A percentile compares a stretch with the other conserved stretches of the same genome.
Evolutionary conservation across 1,140 invertebrate genomes (phyloP).

Genomic region (Rhizoglyphus robini): DNA sequence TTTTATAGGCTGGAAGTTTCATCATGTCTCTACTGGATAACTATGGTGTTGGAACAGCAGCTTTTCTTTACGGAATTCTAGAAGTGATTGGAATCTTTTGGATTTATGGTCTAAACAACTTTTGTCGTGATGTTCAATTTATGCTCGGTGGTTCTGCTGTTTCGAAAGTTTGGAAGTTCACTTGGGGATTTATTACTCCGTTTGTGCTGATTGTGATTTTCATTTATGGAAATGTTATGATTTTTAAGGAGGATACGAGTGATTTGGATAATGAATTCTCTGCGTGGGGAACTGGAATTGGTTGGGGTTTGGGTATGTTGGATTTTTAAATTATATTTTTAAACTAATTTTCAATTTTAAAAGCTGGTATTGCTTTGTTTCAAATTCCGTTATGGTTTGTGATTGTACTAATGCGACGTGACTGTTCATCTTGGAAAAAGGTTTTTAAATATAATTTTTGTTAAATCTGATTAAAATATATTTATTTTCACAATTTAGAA

Average conservation of each 20-base stretch:
- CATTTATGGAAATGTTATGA: constrained; percentile 27
- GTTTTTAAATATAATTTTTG: neutral
- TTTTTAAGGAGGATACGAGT: neutral
- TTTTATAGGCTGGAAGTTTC: constrained; percentile 74
- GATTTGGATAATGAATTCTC: neutral
- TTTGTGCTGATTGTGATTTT: constrained; percentile 45
- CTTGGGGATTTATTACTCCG: constrained; percentile 59
- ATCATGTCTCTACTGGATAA: constrained; percentile 68
- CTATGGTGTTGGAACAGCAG: constrained; percentile 64
- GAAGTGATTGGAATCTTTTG: constrained; percentile 55
- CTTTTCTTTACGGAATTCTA: constrained; percentile 54
- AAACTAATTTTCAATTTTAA: no score
- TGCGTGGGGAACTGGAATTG: constrained; percentile 21
- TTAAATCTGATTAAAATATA: neutral
- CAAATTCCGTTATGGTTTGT: constrained; percentile 25
- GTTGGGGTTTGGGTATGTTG: constrained; percentile 20
- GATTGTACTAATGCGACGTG: neutral
- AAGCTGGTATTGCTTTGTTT: constrained; percentile 8
- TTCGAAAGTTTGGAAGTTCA: constrained; percentile 58
- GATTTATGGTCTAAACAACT: constrained; percentile 56
- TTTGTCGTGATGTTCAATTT: constrained; percentile 57
- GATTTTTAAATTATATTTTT: neutral
- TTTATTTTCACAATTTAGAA: constrained; percentile 13
- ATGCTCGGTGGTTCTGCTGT: constrained; percentile 52
- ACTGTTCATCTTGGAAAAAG: neutral